Base-by-base conservation (phyloP, 2,113 vertebrate species). In the Anguilla japonica region DNA sequence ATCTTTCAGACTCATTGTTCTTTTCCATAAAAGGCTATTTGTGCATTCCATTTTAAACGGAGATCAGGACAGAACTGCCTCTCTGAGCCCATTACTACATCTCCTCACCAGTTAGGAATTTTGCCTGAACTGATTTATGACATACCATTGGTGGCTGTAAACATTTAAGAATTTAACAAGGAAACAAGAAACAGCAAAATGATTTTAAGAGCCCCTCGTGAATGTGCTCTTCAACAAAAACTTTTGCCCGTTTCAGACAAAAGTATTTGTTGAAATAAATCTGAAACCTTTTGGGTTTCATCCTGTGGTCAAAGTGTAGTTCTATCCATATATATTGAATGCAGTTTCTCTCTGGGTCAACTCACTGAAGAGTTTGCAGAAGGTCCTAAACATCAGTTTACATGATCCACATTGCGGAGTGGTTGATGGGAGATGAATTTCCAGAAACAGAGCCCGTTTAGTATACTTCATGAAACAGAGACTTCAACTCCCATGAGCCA, bases 101-200 rank as follows among this genome's bases (percentile, higher is more conserved):
- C 20, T 75, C 26, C 71, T 75, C 71, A 75, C n/a, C 26, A 75
- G 71, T 34, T 75, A 2, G 40, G 80, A 11, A 81, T 43, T 81
- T 81, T 41, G 80, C n/a, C 1, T 46, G 41, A 81, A 41, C 16
- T 26, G 80, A 46, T 43, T 81, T 81, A 43, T 46, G 41, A 20
- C n/a, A 43, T 40, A 22, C 22, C 13, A 14, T 22, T 81, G 71
- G 71, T 34, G 34, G 26, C 71, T 46, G 80, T 34, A 26, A 46
- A 26, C 41, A 81, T 81, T 41, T 81, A 46, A 81, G 80, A 81
- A 41, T 81, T 81, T 81, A 43, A 81, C 41, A 81, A 81, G 41
- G 43, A 50, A 71, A 85, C 15, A 41, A 78, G 9, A 46, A 34
- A n/a, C 16, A 39, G n/a, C 29, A 22, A 53, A 53, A 79, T 79